These are phyloP conservation scores for Caracal caracal DNA, from an alignment of 2,113 vertebrate genomes.

Conservation along the genomic window DNA sequence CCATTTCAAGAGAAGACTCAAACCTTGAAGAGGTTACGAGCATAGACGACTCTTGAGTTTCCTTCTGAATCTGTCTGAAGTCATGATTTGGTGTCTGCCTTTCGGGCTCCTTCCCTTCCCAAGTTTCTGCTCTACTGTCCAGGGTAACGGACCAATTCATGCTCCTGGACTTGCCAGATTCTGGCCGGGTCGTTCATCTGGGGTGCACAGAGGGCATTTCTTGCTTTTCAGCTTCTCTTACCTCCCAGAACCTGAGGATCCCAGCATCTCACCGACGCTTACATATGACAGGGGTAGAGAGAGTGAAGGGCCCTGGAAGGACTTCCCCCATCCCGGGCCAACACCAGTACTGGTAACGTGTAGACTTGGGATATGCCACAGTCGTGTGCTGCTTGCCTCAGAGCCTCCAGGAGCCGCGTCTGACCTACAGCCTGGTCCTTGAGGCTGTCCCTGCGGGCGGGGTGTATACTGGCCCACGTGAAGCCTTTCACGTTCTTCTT, in stretches of 20 bases:
- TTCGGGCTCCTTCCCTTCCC: not conserved
- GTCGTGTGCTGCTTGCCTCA: fast-evolving
- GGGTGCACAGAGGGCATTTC: not conserved
- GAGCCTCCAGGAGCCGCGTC: too few species aligned
- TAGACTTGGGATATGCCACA: fast-evolving
- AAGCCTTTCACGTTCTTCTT: not conserved
- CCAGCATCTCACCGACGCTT: not conserved
- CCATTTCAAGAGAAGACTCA: not conserved
- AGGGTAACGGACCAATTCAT: not conserved
- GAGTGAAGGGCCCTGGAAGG: fast-evolving
- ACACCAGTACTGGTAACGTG: fast-evolving
- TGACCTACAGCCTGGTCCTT: not conserved
- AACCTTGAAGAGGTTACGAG: not conserved
- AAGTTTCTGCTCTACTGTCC: not conserved
- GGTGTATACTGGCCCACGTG: too few species aligned
- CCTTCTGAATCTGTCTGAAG: not conserved
- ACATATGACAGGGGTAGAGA: fast-evolving
- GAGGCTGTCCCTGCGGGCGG: not conserved
- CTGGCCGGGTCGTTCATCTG: not conserved
- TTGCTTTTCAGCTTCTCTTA: not conserved
- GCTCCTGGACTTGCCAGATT: not conserved
- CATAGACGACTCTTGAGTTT: not conserved
- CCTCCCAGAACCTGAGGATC: not conserved
- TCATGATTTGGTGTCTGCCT: not conserved
- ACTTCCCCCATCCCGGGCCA: fast-evolving